Conservation (phyloP, 1,140 invertebrate species). For the Aphaenogaster ashmeadi region DNA sequence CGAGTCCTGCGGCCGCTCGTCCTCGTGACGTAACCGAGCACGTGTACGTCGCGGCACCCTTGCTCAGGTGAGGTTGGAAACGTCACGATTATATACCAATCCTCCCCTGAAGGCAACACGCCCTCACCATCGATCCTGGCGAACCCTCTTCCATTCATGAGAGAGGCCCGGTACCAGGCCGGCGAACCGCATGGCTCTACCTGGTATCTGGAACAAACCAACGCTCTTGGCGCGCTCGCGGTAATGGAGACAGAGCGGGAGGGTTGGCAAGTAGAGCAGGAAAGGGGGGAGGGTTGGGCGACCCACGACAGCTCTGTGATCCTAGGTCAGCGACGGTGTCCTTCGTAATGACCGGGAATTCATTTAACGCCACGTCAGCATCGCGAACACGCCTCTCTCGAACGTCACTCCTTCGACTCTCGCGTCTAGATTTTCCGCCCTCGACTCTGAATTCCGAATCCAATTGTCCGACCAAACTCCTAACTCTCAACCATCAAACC, state of each 20-base stretch:
- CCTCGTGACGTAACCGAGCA: slow-evolving; percentile 84
- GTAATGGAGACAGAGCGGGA: slow-evolving; percentile 9
- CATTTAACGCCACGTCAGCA: slow-evolving; percentile 18
- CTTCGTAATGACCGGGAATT: slow-evolving; percentile 24
- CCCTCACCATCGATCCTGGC: slow-evolving; percentile 83
- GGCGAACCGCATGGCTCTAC: slow-evolving; percentile 75
- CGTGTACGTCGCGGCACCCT: slow-evolving; percentile 79
- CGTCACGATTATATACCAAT: slow-evolving; percentile 73
- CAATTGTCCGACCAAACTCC: not conserved
- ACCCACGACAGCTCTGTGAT: slow-evolving; percentile 49
- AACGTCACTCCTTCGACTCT: not conserved
- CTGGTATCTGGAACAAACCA: slow-evolving; percentile 81
- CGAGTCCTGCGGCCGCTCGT: slow-evolving; percentile 71
- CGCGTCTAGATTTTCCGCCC: not conserved
- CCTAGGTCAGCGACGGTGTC: slow-evolving; percentile 74
- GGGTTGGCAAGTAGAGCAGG: no score
- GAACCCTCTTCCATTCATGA: slow-evolving; percentile 83
- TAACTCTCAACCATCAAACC: not conserved
- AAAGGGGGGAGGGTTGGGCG: slow-evolving; percentile 10
- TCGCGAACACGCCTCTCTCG: not conserved
- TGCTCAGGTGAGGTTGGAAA: slow-evolving; percentile 74
- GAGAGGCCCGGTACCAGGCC: slow-evolving; percentile 73
- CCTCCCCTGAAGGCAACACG: slow-evolving; percentile 79
- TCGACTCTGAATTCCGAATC: not conserved
- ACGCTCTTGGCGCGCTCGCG: slow-evolving; percentile 61